phyloP scores from a whole-genome alignment of 2,888 invertebrate genomes.

The Dusona sp. region DNA sequence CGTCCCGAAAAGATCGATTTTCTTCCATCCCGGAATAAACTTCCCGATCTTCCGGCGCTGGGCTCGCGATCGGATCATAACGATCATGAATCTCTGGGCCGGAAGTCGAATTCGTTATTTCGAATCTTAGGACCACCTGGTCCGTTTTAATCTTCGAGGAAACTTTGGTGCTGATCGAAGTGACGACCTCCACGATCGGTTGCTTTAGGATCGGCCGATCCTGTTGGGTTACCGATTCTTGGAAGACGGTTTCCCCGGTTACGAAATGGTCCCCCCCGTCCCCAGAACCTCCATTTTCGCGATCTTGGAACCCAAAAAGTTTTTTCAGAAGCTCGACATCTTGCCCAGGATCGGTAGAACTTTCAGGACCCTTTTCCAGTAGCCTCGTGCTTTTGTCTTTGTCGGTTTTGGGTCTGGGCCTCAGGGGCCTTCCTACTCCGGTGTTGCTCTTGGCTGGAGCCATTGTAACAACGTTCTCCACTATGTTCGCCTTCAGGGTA shows the following conservation, averaged over 20 bases:
- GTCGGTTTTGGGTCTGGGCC: slow-evolving; percentile 87
- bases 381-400: slow-evolving; percentile 74
- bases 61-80: slow-evolving; percentile 14
- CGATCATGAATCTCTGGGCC: slow-evolving; percentile 65
- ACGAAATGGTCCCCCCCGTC: slow-evolving; percentile 9
- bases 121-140: slow-evolving; percentile 76
- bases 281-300: slow-evolving; percentile 43
- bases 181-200: slow-evolving; percentile 83
- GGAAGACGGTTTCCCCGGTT: slow-evolving; percentile 2
- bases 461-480: slow-evolving; percentile 87
- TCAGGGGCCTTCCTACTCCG: slow-evolving; percentile 89
- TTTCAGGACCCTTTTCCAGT: slow-evolving; percentile 46
- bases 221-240: slow-evolving; percentile 22
- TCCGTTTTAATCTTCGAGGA: slow-evolving; percentile 79
- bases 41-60: slow-evolving; percentile 21
- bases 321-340: slow-evolving; percentile 75
- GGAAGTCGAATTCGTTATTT: slow-evolving; percentile 75
- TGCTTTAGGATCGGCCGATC: slow-evolving; percentile 72
- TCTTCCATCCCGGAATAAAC: slow-evolving; percentile 60
- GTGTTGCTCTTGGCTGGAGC: slow-evolving; percentile 93
- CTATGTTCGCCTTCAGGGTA: slow-evolving; percentile 80
- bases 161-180: slow-evolving; percentile 83
- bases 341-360: slow-evolving; percentile 52
- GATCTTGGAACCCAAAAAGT: slow-evolving; percentile 74
- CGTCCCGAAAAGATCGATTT: slow-evolving; percentile 70